Evolutionary conservation across 2,113 vertebrate species (phyloP).

Genomic region (Petrocephalus microphthalmus): DNA sequence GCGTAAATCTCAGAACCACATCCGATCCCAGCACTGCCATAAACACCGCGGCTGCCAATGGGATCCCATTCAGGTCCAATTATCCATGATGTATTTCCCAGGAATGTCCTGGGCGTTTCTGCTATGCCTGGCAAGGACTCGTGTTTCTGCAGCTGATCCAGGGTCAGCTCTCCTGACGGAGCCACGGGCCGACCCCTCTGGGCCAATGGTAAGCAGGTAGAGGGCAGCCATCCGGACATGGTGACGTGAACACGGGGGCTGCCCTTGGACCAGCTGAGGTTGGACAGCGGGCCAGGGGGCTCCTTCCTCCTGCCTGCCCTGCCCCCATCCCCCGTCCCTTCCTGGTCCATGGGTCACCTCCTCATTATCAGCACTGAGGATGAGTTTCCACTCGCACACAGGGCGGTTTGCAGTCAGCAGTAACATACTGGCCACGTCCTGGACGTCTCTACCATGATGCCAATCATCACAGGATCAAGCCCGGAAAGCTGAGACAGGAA

Average conservation of each 20-base stretch:
- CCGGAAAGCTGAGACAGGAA: background rate
- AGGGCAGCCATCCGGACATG: background rate
- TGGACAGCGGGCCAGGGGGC: too few relatives aligned
- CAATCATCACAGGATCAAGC: background rate
- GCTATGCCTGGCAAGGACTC: background rate
- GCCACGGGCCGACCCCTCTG: background rate
- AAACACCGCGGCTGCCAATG: background rate
- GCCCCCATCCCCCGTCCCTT: background rate
- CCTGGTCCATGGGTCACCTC: background rate
- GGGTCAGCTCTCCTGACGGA: background rate
- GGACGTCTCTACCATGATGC: background rate
- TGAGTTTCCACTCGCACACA: background rate
- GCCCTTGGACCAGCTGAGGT: background rate
- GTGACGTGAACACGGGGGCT: background rate
- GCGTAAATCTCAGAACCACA: constrained; percentile 7
- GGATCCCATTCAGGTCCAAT: background rate
- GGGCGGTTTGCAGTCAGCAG: background rate
- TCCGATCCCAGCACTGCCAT: background rate
- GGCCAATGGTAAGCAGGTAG: background rate
- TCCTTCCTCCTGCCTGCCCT: background rate
- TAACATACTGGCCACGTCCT: background rate
- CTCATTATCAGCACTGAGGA: background rate
- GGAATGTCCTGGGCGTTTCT: background rate
- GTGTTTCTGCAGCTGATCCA: background rate
- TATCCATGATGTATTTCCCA: background rate